Conservation (phyloP, 2,113 vertebrate species). For the Benitochromis conjunctus region DNA sequence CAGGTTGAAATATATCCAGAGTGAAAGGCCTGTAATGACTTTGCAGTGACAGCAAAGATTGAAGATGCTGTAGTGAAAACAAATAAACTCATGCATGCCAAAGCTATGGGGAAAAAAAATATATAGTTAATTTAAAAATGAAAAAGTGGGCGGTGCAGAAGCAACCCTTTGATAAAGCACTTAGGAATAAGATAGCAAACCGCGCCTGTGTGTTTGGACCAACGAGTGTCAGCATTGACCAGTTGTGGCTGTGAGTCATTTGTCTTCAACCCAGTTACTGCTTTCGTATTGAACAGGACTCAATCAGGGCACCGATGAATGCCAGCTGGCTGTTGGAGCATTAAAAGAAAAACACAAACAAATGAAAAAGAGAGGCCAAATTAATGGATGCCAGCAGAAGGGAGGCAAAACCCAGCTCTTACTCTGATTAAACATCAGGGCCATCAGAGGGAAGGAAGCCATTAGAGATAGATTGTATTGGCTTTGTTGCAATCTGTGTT, state of each 20-base stretch:
- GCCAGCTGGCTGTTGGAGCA: slow-evolving; percentile 55
- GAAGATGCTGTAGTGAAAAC: neutral
- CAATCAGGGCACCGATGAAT: slow-evolving; percentile 55
- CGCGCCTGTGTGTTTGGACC: neutral
- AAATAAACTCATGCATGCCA: neutral
- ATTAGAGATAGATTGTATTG: slow-evolving; percentile 72
- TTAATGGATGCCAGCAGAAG: slow-evolving; percentile 58
- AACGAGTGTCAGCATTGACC: slow-evolving; percentile 5
- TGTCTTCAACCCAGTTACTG: slow-evolving; percentile 51
- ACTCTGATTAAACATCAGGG: slow-evolving; percentile 77
- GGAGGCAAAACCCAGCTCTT: slow-evolving; percentile 64
- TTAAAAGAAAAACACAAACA: slow-evolving; percentile 63
- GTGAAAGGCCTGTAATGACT: neutral
- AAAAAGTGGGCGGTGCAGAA: neutral
- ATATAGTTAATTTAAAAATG: neutral
- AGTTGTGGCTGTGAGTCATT: slow-evolving; percentile 46
- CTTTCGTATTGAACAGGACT: slow-evolving; percentile 64
- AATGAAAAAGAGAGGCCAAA: slow-evolving; percentile 63
- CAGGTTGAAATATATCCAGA: neutral
- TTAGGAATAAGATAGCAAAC: neutral
- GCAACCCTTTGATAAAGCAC: neutral
- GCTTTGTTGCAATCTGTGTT: slow-evolving; percentile 46
- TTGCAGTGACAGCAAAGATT: neutral
- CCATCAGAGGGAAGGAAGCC: slow-evolving; percentile 61
- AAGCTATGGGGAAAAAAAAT: neutral